phyloP scores from a whole-genome alignment of 2,113 vertebrate genomes.

The Enhydra lutris region DNA sequence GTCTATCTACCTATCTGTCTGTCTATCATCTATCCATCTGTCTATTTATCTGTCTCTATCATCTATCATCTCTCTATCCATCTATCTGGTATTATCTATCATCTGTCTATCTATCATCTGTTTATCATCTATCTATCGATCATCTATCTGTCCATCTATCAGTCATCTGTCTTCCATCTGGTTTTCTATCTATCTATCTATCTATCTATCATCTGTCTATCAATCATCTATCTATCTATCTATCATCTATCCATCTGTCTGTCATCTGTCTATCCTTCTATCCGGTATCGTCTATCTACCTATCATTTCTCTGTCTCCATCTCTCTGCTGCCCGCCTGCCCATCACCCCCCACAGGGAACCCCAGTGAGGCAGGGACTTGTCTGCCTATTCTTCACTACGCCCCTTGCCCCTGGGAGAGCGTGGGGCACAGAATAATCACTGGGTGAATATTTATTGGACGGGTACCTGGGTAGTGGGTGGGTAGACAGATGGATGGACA shows the following conservation, averaged over 20 bases:
- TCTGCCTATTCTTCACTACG: too few species aligned
- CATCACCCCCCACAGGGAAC: neutral
- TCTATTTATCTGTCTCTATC: neutral
- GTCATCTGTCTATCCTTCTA: neutral
- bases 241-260: neutral
- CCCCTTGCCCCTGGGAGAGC: neutral
- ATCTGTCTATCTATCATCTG: neutral
- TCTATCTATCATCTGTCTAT: neutral
- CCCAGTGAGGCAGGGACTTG: neutral
- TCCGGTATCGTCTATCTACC: neutral
- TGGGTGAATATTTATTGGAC: neutral
- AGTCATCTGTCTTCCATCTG: too few species aligned
- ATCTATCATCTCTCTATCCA: neutral
- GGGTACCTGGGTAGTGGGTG: neutral
- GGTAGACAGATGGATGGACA: too few species aligned
- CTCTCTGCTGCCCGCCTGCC: neutral
- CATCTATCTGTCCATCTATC: neutral
- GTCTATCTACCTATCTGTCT: neutral
- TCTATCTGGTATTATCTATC: too few species aligned
- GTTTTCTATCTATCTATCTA: neutral
- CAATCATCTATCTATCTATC: neutral
- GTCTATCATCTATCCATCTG: neutral
- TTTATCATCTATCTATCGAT: too few species aligned
- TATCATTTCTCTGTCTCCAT: neutral
- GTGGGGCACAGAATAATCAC: neutral